Conservation (phyloP, 2,888 invertebrate species). For the Leucophenga maculata region DNA sequence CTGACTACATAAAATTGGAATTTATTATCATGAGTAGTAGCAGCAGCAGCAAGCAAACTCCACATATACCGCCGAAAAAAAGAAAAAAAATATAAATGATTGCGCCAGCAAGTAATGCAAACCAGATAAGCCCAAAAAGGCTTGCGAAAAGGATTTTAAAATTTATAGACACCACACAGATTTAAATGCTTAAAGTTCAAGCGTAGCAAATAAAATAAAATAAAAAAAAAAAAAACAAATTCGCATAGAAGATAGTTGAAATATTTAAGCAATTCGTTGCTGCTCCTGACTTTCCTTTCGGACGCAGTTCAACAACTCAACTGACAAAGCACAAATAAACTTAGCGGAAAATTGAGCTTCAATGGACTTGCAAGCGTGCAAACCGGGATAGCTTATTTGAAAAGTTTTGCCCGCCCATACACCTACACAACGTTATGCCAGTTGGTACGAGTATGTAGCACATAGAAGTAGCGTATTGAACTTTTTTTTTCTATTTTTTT, state of each 20-base stretch:
- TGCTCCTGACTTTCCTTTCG: neutral
- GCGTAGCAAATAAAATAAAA: constrained; percentile 21
- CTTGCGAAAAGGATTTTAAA: constrained; percentile 47
- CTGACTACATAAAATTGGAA: constrained; percentile 68
- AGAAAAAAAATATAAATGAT: constrained; percentile 40
- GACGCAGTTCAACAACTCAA: too few species aligned
- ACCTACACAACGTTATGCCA: too few species aligned
- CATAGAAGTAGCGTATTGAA: too few species aligned
- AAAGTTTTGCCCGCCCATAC: too few species aligned
- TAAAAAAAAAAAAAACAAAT: neutral
- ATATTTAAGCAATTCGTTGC: neutral
- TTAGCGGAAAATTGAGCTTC: constrained; percentile 8
- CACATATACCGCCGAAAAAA: constrained; percentile 24
- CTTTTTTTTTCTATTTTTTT: too few species aligned
- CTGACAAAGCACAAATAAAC: constrained; percentile 1
- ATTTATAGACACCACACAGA: constrained; percentile 54
- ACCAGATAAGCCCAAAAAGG: constrained; percentile 34
- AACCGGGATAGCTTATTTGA: too few species aligned
- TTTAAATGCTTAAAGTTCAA: constrained; percentile 50
- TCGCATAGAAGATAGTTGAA: neutral
- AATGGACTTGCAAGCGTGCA: neutral
- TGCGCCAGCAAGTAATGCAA: constrained; percentile 28
- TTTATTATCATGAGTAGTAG: constrained; percentile 63
- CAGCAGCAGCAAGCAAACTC: constrained; percentile 32
- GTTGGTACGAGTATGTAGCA: too few species aligned